Conservation (phyloP, 53 echinoderm and acorn worm species). For the Actinopyga echinites region DNA sequence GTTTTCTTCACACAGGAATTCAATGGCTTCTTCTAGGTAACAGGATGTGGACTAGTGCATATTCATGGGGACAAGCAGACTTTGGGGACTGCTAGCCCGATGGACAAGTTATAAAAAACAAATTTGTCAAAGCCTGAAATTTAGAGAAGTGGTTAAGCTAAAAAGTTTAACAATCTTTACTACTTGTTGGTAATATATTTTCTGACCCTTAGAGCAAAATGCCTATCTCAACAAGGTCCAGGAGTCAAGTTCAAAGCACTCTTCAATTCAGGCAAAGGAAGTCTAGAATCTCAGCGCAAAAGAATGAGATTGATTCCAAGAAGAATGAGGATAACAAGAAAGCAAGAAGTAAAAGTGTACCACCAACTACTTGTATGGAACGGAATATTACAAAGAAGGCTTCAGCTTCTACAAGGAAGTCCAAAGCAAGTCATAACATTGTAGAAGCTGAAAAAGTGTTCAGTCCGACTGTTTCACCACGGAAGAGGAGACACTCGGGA, state of each 20-base stretch:
- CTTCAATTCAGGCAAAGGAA: constrained; percentile 65
- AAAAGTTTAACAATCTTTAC: too few relatives aligned
- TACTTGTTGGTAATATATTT: too few relatives aligned
- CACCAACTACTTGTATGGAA: not conserved
- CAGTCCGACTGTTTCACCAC: not conserved
- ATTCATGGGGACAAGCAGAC: too few relatives aligned
- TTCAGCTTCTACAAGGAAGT: not conserved
- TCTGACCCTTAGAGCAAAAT: not conserved
- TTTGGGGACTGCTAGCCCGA: too few relatives aligned
- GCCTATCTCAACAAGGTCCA: constrained; percentile 64
- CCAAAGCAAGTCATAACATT: not conserved
- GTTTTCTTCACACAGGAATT: too few relatives aligned
- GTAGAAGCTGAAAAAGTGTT: not conserved
- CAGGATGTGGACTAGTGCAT: too few relatives aligned
- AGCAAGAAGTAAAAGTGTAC: constrained; percentile 4
- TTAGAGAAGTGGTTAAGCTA: too few relatives aligned
- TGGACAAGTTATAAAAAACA: too few relatives aligned
- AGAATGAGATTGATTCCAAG: not conserved
- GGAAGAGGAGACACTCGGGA: constrained; percentile 23
- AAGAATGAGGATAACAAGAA: not conserved
- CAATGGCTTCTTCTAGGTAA: too few relatives aligned
- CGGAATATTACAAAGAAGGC: too few relatives aligned
- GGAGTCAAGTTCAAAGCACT: constrained; percentile 52
- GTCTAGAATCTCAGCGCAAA: constrained; percentile 38
- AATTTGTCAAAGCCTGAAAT: too few relatives aligned